Evolutionary conservation across 2,797 vertebrate genomes (phyloP).

Genomic region (Chaunax sp.): DNA sequence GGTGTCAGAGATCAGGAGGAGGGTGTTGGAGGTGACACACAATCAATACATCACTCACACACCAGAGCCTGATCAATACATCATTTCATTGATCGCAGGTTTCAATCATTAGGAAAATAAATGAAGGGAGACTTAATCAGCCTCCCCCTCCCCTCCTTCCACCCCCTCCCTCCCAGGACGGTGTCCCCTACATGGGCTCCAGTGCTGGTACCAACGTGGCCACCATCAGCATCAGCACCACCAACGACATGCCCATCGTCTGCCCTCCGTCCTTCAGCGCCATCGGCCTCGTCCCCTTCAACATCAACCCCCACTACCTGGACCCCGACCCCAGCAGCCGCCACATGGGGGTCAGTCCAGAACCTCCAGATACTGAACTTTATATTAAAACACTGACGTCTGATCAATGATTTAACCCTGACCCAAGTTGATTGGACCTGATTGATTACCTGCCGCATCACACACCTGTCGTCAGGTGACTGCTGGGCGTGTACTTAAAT

Average conservation of each 20-base stretch:
- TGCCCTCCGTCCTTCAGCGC: conserved; percentile 87
- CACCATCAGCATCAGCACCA: conserved; percentile 89
- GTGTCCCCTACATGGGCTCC: conserved; percentile 89
- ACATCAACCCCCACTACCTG: conserved; percentile 92
- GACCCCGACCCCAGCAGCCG: conserved; percentile 84
- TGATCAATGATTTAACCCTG: background rate
- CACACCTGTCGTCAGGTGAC: too few species aligned
- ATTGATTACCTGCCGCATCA: background rate
- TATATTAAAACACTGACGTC: background rate
- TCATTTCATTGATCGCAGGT: too few species aligned
- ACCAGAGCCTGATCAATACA: too few species aligned
- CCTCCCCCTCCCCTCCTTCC: background rate
- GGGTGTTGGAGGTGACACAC: conserved; percentile 85
- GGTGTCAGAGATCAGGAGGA: conserved; percentile 86
- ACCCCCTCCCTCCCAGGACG: conserved; percentile 75
- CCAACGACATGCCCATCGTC: conserved; percentile 93
- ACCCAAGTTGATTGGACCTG: background rate
- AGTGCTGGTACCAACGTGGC: conserved; percentile 90
- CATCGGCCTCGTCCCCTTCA: conserved; percentile 90
- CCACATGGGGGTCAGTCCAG: conserved; percentile 89
- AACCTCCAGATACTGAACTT: too few species aligned
- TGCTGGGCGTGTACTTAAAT: too few species aligned
- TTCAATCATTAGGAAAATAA: too few species aligned
- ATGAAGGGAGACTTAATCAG: too few species aligned
- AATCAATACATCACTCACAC: background rate